These are phyloP conservation scores for Alethe castanea DNA, from an alignment of 2,113 vertebrate species.

Conservation along the genomic window DNA sequence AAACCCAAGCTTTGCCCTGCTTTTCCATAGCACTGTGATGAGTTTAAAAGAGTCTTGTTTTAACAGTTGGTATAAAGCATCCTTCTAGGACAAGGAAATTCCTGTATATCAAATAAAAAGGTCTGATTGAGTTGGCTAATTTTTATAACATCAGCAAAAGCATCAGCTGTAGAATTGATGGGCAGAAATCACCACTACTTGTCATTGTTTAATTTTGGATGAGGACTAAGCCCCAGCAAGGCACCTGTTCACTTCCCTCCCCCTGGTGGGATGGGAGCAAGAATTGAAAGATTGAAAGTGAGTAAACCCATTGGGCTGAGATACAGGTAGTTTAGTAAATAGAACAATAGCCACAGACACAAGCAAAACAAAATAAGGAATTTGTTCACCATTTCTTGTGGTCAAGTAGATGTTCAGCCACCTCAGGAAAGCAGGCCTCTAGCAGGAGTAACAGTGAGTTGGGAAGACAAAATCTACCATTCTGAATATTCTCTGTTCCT, in stretches of 20 bases:
- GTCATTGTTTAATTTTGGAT: not conserved
- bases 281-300: not conserved
- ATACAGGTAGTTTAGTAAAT: not conserved
- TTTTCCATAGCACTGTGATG: not conserved
- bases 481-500: not conserved
- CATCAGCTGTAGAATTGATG: not conserved
- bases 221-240: not conserved
- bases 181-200: not conserved
- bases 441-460: not conserved
- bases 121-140: not conserved
- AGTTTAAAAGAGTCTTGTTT: conserved; percentile 2
- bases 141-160: conserved; percentile 31
- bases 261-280: not conserved
- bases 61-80: conserved; percentile 4
- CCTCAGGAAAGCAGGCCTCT: not conserved
- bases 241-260: not conserved
- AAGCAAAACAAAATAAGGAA: not conserved
- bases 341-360: not conserved
- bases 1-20: not conserved
- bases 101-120: not conserved
- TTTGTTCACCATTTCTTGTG: not conserved
- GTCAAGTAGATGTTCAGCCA: not conserved
- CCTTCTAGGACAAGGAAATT: not conserved
- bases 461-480: not conserved
- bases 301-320: not conserved